phyloP scores from a whole-genome alignment of 2,113 vertebrate genomes.

The Macheiramphus alcinus region DNA sequence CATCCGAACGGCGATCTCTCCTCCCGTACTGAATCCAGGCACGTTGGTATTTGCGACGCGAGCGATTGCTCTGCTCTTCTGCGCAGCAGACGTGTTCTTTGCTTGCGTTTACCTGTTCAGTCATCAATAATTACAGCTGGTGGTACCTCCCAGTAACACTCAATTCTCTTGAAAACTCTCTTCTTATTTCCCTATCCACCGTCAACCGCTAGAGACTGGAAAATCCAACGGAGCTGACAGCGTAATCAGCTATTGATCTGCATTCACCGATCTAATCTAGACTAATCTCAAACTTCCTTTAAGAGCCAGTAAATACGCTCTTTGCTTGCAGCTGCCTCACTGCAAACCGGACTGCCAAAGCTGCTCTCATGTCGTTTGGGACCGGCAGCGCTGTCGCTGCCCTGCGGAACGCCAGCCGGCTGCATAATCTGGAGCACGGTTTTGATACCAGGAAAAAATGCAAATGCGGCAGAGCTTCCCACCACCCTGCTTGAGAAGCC shows the following conservation, averaged over 20 bases:
- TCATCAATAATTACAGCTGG: background rate
- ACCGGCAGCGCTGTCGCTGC: no score
- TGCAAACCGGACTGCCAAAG: no score
- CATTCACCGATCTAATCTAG: background rate
- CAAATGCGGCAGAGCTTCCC: background rate
- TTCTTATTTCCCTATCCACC: background rate
- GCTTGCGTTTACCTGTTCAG: background rate
- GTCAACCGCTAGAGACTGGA: background rate
- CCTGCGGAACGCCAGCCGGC: no score
- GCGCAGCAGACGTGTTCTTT: background rate
- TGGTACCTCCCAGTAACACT: background rate
- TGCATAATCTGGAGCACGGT: rapidly evolving
- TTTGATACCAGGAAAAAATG: background rate
- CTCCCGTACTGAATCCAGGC: background rate
- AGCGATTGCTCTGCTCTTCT: background rate
- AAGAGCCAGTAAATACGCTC: background rate
- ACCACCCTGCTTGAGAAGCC: background rate
- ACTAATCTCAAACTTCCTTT: background rate
- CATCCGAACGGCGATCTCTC: background rate
- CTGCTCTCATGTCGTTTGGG: background rate
- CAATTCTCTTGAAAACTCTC: background rate
- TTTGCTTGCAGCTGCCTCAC: background rate
- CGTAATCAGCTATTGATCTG: background rate
- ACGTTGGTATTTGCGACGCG: rapidly evolving
- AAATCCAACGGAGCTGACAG: background rate